These are phyloP conservation scores for Oligia strigilis DNA, from an alignment of 2,888 invertebrate species.

Conservation along the genomic window DNA sequence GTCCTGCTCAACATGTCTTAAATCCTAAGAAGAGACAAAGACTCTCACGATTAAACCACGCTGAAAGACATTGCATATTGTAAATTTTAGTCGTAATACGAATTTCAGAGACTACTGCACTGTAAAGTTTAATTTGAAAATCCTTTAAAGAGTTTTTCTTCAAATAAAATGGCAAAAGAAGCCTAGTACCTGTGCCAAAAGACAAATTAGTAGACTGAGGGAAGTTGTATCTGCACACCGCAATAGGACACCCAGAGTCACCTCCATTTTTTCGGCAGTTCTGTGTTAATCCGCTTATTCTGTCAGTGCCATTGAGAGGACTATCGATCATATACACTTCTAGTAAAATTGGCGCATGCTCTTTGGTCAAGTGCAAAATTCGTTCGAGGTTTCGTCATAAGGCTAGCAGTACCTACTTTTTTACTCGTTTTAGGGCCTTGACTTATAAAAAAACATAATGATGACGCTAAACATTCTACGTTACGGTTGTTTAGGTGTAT, in stretches of 20 bases:
- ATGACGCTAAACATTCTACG: conserved; percentile 30
- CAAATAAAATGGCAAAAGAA: not conserved
- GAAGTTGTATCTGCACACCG: not conserved
- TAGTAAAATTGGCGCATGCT: conserved; percentile 36
- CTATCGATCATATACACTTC: conserved; percentile 35
- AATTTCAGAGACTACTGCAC: not conserved
- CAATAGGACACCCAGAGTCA: not conserved
- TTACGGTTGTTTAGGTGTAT: conserved; percentile 26
- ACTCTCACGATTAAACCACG: conserved; percentile 2
- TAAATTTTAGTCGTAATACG: not conserved
- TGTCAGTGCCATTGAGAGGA: not conserved
- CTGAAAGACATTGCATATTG: not conserved
- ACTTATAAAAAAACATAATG: conserved; percentile 25
- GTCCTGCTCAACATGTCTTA: conserved; percentile 7
- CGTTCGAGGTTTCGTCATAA: conserved; percentile 25
- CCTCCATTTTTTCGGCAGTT: conserved; percentile 1
- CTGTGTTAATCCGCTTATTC: conserved; percentile 10
- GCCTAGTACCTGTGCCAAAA: too few relatives aligned
- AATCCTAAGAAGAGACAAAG: not conserved
- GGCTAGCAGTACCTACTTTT: conserved; percentile 1
- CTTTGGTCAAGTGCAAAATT: conserved; percentile 28
- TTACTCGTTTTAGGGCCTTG: conserved; percentile 35
- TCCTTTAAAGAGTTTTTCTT: too few relatives aligned
- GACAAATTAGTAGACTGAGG: not conserved
- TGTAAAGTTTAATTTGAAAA: not conserved